Base-by-base conservation (phyloP, 2,113 vertebrate species). In the Clinocottus analis region DNA sequence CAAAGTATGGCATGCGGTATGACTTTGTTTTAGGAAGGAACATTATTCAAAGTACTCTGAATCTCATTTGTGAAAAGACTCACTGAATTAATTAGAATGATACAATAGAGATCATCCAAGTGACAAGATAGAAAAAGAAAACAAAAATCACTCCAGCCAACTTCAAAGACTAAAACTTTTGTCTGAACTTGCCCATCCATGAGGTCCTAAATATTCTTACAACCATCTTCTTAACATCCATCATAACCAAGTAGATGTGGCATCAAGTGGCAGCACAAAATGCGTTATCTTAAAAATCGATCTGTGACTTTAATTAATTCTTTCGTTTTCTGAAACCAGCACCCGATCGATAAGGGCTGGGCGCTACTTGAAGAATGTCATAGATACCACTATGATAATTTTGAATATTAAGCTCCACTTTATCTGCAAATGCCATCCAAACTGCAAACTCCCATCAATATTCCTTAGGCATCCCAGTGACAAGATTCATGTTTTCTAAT, bases 401-500 rank as follows among this genome's bases (percentile, higher is more conserved):
- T 86, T 70, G 74, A 93, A 91, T 89, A 91, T 92, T 90, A 93
- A 94, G 87, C 79, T 85, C 62, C 73, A 85, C 84, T 92, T 90
- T 91, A 90, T 93, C 90, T 91, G 84, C 80, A 92, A 91, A 90
- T 89, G 89, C 79, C 80, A 91, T 69, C 84, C 23, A 3, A 88
- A 86, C 72, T 72, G 69, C 59, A 83, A 33, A 69, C 82, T 39
- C 78, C 68, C 81, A 87, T 91, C 83, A 89, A 90, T 91, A 92
- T 91, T 91, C 89, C 76, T 77, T 59, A 86, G 77, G 83, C 86
- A 73, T 80, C 66, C 69, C 69, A 66, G 80, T 86, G 88, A 90
- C 87, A 87, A 91, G 90, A 93, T 92, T 86, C 80, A 91, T 93
- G 86, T 89, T 89, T 90, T 93, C 82, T 91, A 92, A 94, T 93